Base-by-base conservation (phyloP, 1,140 invertebrate species). In the Centruroides sculpturatus region DNA sequence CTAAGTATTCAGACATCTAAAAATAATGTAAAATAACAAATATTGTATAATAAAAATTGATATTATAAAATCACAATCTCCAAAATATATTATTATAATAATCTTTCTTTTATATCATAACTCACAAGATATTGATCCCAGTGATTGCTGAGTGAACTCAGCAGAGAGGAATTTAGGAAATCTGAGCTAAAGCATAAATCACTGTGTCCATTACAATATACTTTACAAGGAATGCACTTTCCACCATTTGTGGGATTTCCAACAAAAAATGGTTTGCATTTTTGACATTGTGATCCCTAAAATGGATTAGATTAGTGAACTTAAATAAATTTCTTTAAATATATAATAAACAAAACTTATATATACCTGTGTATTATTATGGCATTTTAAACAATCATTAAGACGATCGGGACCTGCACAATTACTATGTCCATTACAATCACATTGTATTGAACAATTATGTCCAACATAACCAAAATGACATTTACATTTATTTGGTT, bases 381-480 rank as follows among this genome's bases (percentile, higher is more conserved):
- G 82, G 72, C 93, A 98, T 70, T 86, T 74, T 9, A 86, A 71
- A 72, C 93, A 98, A 47, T 79, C 77, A 69, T 89, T 83, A 53
- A 92, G 78, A 66, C 85, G 82, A 69, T 90, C 84, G 5, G 86
- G 86, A 11, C 89, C 89, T 64, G 81, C 83, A 73, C 93, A 98
- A 69, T 93, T 82, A 59, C 90, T 86, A 75, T 98, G 92, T 0
- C 90, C 91, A 73, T 97, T 93, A 72, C 93, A 98, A 69, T 91
- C 82, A 71, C 93, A 97, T 71, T 91, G 85, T 53, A 88, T 89
- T 57, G 86, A 90, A 72, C 93, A 98, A 76, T 95, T 92, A 59
- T 83, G 81, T 55, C 92, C 92, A 35, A 97, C 91, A 73, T 89
- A 97, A 53, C 92, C 92, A 76, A 98, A 98, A 76, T 94, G 83